A percentile compares a stretch with the other conserved stretches of the same genome.
These are phyloP conservation scores for Seladonia tumulorum DNA, from an alignment of 2,888 invertebrate species.

Conservation along the genomic window DNA sequence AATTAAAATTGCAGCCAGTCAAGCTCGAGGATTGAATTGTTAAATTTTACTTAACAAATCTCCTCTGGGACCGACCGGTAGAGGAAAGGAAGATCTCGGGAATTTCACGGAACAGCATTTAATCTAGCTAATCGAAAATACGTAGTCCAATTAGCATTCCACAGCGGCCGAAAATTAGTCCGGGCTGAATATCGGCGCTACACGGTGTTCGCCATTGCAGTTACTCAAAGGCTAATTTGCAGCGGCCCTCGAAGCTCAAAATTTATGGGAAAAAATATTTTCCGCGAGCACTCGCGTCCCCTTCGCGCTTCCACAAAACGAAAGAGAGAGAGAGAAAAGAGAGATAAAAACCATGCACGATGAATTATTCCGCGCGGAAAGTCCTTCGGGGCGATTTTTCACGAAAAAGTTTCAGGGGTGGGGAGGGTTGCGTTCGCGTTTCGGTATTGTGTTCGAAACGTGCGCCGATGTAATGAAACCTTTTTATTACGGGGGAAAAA, in stretches of 20 bases:
- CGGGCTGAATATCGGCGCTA: constrained; percentile 26
- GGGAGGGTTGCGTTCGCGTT: background rate
- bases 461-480: constrained; percentile 22
- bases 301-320: background rate
- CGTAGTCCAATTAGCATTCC: constrained; percentile 53
- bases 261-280: constrained; percentile 9
- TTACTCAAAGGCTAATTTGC: constrained; percentile 3
- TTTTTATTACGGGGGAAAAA: constrained; percentile 30
- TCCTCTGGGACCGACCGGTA: background rate
- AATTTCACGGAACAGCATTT: constrained; percentile 18
- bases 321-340: background rate
- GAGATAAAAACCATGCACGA: constrained; percentile 9
- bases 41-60: background rate
- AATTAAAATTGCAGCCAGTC: too few species aligned
- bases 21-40: background rate
- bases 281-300: background rate
- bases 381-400: background rate
- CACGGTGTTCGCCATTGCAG: background rate
- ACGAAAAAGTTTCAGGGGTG: background rate
- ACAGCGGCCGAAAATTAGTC: constrained; percentile 57
- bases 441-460: constrained; percentile 8
- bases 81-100: background rate
- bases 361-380: constrained; percentile 20
- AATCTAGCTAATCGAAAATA: constrained; percentile 56
- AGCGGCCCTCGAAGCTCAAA: background rate